Evolutionary conservation across 2,113 vertebrate species (phyloP).

Genomic region (Eupsittula cactorum): DNA sequence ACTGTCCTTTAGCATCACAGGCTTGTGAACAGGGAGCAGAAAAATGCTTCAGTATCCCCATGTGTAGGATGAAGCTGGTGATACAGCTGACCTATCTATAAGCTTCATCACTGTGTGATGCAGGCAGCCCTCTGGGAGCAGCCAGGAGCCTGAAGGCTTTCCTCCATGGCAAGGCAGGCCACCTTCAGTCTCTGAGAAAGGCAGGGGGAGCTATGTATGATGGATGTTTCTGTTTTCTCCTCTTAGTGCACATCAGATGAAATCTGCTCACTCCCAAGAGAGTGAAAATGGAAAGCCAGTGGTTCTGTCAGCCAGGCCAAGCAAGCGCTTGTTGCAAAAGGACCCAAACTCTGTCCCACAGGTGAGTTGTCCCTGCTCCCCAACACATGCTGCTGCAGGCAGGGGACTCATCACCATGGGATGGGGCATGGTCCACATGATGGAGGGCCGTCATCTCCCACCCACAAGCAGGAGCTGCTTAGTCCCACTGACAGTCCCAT

Average conservation of each 20-base stretch:
- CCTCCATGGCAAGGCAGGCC: not conserved
- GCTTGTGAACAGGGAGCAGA: not conserved
- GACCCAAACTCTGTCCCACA: conserved; percentile 53
- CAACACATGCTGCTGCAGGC: not conserved
- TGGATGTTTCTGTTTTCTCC: not conserved
- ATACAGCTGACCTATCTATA: not conserved
- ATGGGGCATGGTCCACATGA: fast-evolving
- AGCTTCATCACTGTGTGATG: not conserved
- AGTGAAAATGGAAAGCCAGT: conserved; percentile 49
- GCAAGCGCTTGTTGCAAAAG: conserved; percentile 53
- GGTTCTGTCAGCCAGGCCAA: not conserved
- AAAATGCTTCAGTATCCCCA: fast-evolving
- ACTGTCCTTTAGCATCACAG: fast-evolving
- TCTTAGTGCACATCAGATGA: conserved; percentile 22
- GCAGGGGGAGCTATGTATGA: not conserved
- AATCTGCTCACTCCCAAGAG: conserved; percentile 49
- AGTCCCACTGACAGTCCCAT: not conserved
- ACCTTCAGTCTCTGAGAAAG: not conserved
- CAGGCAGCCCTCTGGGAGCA: not conserved
- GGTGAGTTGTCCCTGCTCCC: conserved; percentile 66
- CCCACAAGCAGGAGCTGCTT: not conserved
- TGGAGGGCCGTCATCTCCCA: not conserved
- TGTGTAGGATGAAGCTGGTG: not conserved
- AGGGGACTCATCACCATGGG: fast-evolving
- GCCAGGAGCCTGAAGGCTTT: not conserved